Percentiles rank a stretch among this genome's conserved stretches.
phyloP scores from a whole-genome alignment of 2,888 invertebrate genomes.

The Leptinotarsa rubiginosa region DNA sequence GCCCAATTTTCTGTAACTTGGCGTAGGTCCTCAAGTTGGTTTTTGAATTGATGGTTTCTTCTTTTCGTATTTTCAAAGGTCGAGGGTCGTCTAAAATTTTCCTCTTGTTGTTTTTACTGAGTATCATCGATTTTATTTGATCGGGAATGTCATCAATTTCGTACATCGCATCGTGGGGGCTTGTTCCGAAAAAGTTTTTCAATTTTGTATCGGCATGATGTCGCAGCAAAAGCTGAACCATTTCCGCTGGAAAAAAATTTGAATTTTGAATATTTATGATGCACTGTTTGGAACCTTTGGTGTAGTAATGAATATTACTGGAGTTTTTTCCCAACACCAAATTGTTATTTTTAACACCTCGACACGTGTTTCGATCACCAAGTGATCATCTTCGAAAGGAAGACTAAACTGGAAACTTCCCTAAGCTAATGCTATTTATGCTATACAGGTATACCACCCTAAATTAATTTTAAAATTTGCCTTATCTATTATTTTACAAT shows the following conservation, averaged over 20 bases:
- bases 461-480: too few species aligned
- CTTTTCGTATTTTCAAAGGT: conserved; percentile 27
- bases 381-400: too few species aligned
- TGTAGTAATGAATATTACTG: too few species aligned
- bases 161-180: conserved; percentile 65
- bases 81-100: conserved; percentile 31
- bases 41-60: conserved; percentile 32
- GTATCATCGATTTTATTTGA: conserved; percentile 53
- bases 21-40: conserved; percentile 47
- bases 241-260: conserved; percentile 60
- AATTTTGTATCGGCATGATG: conserved; percentile 66
- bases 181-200: conserved; percentile 67
- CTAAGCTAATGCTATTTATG: too few species aligned
- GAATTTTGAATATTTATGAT: too few species aligned
- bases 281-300: too few species aligned
- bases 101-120: conserved; percentile 51
- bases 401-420: too few species aligned
- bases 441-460: too few species aligned
- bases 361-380: too few species aligned
- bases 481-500: too few species aligned
- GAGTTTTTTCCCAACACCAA: too few species aligned
- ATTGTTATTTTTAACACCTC: too few species aligned
- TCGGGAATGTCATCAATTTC: conserved; percentile 62
- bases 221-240: conserved; percentile 66
- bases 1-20: conserved; percentile 43